A percentile compares a stretch with the other conserved stretches of the same genome.
Conservation (phyloP, 1,140 invertebrate genomes). For the Drosophila trapezifrons region DNA sequence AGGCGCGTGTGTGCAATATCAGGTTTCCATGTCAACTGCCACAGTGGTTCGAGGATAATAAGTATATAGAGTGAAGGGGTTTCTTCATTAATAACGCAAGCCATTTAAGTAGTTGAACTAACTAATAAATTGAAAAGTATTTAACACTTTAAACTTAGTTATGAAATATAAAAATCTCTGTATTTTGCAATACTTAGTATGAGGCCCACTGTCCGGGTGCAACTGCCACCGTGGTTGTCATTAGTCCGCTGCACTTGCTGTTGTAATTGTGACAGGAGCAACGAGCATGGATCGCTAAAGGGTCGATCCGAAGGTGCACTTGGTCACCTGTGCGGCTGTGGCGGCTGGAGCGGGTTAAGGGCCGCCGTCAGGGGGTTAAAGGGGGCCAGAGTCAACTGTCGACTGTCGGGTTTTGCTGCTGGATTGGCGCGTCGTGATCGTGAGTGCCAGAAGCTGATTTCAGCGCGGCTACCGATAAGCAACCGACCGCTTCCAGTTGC, state of each 20-base stretch:
- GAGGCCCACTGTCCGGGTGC: conserved; percentile 36
- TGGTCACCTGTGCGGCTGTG: conserved; percentile 15
- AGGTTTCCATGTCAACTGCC: conserved; percentile 75
- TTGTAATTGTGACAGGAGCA: conserved; percentile 82
- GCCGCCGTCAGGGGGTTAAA: background rate
- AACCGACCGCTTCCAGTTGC: conserved; percentile 53
- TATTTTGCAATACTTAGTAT: too few relatives aligned
- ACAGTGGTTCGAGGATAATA: conserved; percentile 55
- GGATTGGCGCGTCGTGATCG: conserved; percentile 63
- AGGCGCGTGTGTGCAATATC: conserved; percentile 75
- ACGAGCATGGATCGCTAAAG: conserved; percentile 77
- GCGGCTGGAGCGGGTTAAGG: background rate
- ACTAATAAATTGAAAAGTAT: too few relatives aligned
- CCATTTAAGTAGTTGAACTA: too few relatives aligned
- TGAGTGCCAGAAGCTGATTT: conserved; percentile 84
- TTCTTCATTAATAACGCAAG: too few relatives aligned
- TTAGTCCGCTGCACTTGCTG: conserved; percentile 78
- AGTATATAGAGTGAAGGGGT: background rate
- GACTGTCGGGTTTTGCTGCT: conserved; percentile 26
- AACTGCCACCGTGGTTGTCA: conserved; percentile 72
- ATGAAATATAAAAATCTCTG: background rate
- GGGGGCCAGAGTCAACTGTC: conserved; percentile 2
- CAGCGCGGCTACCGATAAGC: conserved; percentile 80
- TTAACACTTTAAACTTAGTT: background rate
- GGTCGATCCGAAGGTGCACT: conserved; percentile 45